Conservation (phyloP, 2,888 invertebrate genomes). For the Coelogynopora nodosa region DNA sequence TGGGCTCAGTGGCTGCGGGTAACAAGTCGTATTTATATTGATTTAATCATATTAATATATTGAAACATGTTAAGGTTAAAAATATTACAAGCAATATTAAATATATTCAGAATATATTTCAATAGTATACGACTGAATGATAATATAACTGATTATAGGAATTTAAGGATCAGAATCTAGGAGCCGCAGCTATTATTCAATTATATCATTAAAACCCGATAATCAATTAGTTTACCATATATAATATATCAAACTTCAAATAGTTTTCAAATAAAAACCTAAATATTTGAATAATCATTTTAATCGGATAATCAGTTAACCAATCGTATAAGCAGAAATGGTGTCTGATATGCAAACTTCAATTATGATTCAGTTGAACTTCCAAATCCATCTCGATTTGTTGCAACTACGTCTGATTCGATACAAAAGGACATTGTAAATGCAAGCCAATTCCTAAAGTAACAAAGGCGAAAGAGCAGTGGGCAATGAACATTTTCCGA, state of each 20-base stretch:
- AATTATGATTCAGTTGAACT: conserved; percentile 13
- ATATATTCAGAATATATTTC: no score
- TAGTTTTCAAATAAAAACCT: neutral
- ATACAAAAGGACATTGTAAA: conserved; percentile 24
- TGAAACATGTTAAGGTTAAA: no score
- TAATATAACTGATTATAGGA: neutral
- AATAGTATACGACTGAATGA: no score
- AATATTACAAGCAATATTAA: no score
- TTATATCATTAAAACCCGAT: neutral
- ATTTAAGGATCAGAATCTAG: neutral
- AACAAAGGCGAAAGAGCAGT: conserved; percentile 3
- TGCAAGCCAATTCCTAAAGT: conserved; percentile 21
- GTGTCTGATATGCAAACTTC: neutral
- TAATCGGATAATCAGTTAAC: conserved; percentile 8
- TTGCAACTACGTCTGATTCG: neutral
- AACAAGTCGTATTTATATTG: no score
- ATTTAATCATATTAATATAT: no score
- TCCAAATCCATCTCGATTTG: conserved; percentile 33
- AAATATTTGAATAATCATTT: conserved; percentile 27
- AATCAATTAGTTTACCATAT: neutral
- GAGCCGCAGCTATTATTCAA: neutral
- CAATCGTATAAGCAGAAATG: neutral
- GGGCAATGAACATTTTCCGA: conserved; percentile 36
- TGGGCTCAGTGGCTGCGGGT: neutral
- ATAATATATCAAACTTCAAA: conserved; percentile 22